Conservation (phyloP, 2,113 vertebrate species). For the Cyanoramphus novaezelandiae region DNA sequence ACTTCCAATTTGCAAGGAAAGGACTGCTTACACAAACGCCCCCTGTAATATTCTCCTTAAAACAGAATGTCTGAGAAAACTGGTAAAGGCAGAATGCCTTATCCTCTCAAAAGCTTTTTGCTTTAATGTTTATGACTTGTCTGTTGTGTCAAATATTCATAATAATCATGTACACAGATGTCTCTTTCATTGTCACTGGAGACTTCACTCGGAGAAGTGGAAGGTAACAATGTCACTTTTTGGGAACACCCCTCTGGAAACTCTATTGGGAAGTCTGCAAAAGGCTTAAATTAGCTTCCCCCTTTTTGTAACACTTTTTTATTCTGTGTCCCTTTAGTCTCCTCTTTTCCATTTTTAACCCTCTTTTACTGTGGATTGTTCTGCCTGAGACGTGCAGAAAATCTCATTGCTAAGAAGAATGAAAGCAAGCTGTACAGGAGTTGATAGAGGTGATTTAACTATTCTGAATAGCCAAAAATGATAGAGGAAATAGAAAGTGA, state of each 20-base stretch:
- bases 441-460: not conserved
- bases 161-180: accelerated
- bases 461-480: not conserved
- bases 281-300: not conserved
- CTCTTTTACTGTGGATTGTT: not conserved
- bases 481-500: not conserved
- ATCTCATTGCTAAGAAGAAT: not conserved
- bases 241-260: not conserved
- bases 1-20: not conserved
- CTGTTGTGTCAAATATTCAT: not conserved
- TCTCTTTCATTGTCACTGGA: not conserved
- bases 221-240: not conserved
- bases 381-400: not conserved
- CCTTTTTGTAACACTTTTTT: not conserved
- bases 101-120: not conserved
- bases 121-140: not conserved
- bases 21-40: accelerated
- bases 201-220: not conserved
- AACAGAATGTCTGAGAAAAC: not conserved
- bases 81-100: not conserved
- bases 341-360: not conserved
- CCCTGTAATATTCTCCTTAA: not conserved
- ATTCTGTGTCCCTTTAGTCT: not conserved
- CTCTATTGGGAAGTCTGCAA: not conserved
- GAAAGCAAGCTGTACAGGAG: not conserved